Conservation (phyloP, 2,888 invertebrate species). For the Hanleya hanleyi region DNA sequence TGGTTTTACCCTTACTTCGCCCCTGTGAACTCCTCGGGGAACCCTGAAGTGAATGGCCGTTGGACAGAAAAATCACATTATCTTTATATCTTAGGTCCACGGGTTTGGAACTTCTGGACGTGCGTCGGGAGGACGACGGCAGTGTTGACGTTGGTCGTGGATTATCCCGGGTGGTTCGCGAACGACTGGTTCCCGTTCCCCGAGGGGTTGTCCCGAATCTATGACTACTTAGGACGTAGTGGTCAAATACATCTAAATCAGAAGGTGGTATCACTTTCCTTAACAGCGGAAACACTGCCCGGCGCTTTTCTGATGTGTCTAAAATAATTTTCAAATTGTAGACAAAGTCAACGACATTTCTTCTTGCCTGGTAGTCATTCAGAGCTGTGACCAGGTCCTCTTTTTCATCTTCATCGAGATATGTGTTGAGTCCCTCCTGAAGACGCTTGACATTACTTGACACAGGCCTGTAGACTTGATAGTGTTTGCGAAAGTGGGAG, state of each 20-base stretch:
- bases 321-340: constrained; percentile 54
- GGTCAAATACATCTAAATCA: constrained; percentile 58
- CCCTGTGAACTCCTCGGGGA: neutral
- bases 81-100: neutral
- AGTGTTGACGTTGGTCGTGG: neutral
- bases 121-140: neutral
- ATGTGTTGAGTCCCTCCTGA: constrained; percentile 59
- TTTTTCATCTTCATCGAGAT: constrained; percentile 57
- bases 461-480: constrained; percentile 38
- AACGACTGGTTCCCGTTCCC: constrained; percentile 21
- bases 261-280: constrained; percentile 56
- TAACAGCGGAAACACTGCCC: constrained; percentile 51
- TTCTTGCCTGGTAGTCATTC: constrained; percentile 53
- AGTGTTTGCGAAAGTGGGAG: neutral
- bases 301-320: constrained; percentile 63
- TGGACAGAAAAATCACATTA: neutral
- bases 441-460: constrained; percentile 55
- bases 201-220: constrained; percentile 16
- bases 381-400: constrained; percentile 57
- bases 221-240: constrained; percentile 35
- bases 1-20: constrained; percentile 3
- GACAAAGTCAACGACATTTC: constrained; percentile 60
- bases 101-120: neutral
- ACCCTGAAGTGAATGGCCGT: neutral
- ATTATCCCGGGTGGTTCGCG: neutral